Evolutionary conservation across 2,113 vertebrate species (phyloP), one percentile per base, ranked within the genome.

Genomic region (Serinus canaria): DNA sequence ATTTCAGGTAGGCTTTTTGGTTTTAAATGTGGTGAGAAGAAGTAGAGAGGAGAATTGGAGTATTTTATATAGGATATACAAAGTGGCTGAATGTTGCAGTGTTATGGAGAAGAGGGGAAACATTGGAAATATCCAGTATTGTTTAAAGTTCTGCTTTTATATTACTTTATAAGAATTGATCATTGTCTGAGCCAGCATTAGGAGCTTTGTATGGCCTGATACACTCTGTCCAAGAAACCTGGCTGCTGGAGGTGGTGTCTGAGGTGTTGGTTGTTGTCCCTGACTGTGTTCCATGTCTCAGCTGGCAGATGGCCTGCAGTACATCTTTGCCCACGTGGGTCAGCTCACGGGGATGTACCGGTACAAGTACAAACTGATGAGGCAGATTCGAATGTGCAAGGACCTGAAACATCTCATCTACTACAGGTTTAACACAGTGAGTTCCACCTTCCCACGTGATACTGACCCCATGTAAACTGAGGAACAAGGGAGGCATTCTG

Each of bases 331-430:
- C 83, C 99, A 99, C 0, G 99, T 99, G 60, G 99, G 99, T 60
- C 99, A 99, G 96, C 98, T 99, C 97, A 99, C 99, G 0, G 99
- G 99, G 73, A 99, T 99, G 99, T 99, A 99, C 97, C 98, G 99
- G 11, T 99, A 99, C 98, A 99, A 99, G 78, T 99, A 99, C 98
- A 99, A 99, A 96, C 96, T 99, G 94, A 99, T 99, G 99, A 98
- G 99, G 94, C 99, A 99, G 96, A 99, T 99, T 93, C 98, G 99
- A 10, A 99, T 99, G 99, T 99, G 99, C 98, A 99, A 99, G 96
- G 99, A 99, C 97, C 97, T 99, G 95, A 99, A 99, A 88, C 99
- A 99, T 97, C 99, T 99, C 62, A 99, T 99, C 97, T 99, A 99
- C 96, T 99, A 99, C 97, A 98, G 99, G 67, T 99, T 99, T 96